Evolutionary conservation across 2,797 vertebrate species (phyloP).

Genomic region (Orestias chungarensis): DNA sequence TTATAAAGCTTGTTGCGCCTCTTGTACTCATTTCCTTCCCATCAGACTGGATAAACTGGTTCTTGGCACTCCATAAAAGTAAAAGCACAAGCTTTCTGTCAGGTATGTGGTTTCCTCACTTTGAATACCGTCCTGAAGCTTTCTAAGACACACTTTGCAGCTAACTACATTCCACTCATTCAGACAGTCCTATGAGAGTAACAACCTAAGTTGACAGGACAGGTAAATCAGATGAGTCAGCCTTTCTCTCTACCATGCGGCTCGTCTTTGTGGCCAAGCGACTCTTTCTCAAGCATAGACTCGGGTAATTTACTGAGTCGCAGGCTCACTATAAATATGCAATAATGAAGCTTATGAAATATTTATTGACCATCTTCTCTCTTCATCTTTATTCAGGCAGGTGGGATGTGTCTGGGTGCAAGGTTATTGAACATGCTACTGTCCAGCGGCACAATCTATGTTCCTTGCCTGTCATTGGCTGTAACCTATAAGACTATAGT

Average conservation of each 20-base stretch:
- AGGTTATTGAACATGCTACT: background rate
- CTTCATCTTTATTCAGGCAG: constrained; percentile 41
- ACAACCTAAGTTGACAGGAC: constrained; percentile 26
- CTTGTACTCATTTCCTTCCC: background rate
- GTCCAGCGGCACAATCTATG: background rate
- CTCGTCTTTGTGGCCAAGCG: constrained; percentile 46
- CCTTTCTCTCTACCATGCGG: background rate
- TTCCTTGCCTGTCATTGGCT: background rate
- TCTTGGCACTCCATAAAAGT: background rate
- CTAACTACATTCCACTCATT: constrained; percentile 14
- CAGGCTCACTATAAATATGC: constrained; percentile 68
- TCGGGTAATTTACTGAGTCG: constrained; percentile 57
- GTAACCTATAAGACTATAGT: background rate
- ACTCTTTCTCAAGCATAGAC: constrained; percentile 36
- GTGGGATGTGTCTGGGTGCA: constrained; percentile 32
- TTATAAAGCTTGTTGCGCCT: background rate
- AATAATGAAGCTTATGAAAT: constrained; percentile 66
- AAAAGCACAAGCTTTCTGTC: constrained; percentile 5
- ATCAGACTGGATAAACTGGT: background rate
- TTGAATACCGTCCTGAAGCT: constrained; percentile 4
- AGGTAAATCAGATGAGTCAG: constrained; percentile 36
- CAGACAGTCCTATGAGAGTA: constrained; percentile 4
- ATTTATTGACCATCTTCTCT: constrained; percentile 57
- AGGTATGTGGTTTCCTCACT: background rate
- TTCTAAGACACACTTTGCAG: constrained; percentile 25